Evolutionary conservation across 2,113 vertebrate genomes (phyloP).

Genomic region (Myodes glareolus): DNA sequence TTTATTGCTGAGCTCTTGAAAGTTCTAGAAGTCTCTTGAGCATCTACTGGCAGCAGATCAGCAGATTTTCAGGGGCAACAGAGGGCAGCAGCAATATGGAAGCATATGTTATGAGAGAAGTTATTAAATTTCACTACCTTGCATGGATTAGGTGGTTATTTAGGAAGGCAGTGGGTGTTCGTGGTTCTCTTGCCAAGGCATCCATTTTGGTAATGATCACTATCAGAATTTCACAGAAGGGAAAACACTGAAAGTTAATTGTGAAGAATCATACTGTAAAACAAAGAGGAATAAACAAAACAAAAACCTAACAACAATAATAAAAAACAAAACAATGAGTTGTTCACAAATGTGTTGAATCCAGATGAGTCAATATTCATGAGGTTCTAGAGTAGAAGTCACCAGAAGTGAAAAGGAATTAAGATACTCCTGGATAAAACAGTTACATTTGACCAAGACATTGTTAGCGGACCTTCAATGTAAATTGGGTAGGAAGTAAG

Average conservation of each 20-base stretch:
- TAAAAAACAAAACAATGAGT: not conserved
- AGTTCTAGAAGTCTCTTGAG: not conserved
- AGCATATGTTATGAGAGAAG: not conserved
- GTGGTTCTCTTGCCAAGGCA: not conserved
- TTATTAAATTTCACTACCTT: not conserved
- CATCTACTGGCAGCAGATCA: not conserved
- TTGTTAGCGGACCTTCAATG: not conserved
- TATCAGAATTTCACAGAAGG: not conserved
- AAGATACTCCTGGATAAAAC: not conserved
- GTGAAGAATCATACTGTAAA: not conserved
- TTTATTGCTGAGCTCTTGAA: not conserved
- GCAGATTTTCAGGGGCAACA: not conserved
- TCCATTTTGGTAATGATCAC: not conserved
- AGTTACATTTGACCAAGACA: not conserved
- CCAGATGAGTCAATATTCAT: not conserved
- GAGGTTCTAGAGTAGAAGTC: not conserved
- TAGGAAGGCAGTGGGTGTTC: not conserved
- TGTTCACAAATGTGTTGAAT: not conserved
- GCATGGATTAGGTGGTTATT: not conserved
- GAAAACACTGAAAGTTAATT: not conserved
- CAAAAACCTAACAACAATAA: not conserved
- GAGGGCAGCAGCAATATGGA: not conserved
- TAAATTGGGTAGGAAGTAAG: not conserved
- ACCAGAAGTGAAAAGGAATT: not conserved
- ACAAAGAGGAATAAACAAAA: not conserved